Base-by-base conservation (phyloP, 2,113 vertebrate genomes). In the Larimichthys crocea region DNA sequence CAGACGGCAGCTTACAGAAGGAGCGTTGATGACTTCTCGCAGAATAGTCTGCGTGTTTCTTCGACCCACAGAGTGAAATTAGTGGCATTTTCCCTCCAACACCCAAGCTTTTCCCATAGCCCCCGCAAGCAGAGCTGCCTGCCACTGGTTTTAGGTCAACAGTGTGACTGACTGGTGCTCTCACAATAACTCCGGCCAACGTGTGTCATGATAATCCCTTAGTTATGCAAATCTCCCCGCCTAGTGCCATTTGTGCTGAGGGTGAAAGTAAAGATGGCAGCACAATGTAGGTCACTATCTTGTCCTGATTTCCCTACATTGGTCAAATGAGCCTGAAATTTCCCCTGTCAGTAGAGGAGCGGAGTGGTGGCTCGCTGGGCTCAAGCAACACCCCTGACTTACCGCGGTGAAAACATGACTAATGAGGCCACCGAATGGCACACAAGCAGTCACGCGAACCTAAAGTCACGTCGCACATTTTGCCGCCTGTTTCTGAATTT, bases 1-100 rank as follows among this genome's bases (percentile, higher is more conserved):
- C 88, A 86, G 92, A 90, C 90, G 67, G 88, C 85, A 17, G 82
- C 80, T 88, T 14, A 88, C 91, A 92, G 82, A 87, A 77, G 88
- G 87, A 87, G 86, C 66, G 80, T 86, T 84, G 78, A 91, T 86
- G 69, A 49, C 88, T 88, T 83, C 88, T 86, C 22, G 87, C 83
- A 73, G 88, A 95, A 97, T 97, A 94, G 94, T 95, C 95, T 90
- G 92, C 96, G 95, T 98, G 92, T 94, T 95, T 92, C 67, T 86
- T 74, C 95, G 88, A 92, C 97, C 97, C 95, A 98, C 98, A 87
- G 92, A 81, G 80, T 91, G 92, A 90, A 95, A 96, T 95, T 93
- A 94, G 94, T 94, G 92, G 94, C 96, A 97, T 97, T 96, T 87
- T 94, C 94, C 95, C 95, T 96, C 95, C 93, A 96, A 97, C 87